These are phyloP conservation scores for Desmodus rotundus DNA, from an alignment of 2,113 vertebrate genomes.

Conservation along the genomic window DNA sequence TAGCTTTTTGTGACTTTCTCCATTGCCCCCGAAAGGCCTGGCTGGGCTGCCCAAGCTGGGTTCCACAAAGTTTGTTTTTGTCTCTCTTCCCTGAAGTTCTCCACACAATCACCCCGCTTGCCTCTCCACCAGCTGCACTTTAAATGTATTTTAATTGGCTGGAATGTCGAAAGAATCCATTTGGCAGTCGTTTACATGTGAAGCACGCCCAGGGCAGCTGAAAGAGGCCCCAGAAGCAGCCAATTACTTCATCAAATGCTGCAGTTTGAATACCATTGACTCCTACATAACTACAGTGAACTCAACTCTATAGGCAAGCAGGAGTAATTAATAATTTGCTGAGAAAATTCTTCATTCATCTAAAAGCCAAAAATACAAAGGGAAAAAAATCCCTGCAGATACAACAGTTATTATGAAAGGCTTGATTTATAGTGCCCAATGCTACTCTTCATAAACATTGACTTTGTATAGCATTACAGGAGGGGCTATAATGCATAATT, in stretches of 20 bases:
- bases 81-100: conserved; percentile 75
- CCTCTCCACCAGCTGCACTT: conserved; percentile 83
- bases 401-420: conserved; percentile 52
- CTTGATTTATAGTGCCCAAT: conserved; percentile 38
- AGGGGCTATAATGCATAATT: conserved; percentile 59
- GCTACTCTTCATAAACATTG: conserved; percentile 67
- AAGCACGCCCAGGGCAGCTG: conserved; percentile 89
- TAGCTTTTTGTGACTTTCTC: conserved; percentile 61
- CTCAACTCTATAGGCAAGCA: conserved; percentile 67
- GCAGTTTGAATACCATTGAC: conserved; percentile 76
- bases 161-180: conserved; percentile 87
- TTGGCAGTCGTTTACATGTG: conserved; percentile 89
- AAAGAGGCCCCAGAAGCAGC: conserved; percentile 82
- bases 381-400: background rate
- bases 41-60: background rate
- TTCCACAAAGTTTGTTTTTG: conserved; percentile 73
- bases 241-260: conserved; percentile 86
- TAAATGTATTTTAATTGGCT: conserved; percentile 87
- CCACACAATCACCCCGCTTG: conserved; percentile 68
- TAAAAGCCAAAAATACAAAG: conserved; percentile 54
- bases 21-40: conserved; percentile 51
- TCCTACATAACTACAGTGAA: conserved; percentile 78
- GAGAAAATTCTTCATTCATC: conserved; percentile 72
- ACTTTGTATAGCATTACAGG: conserved; percentile 70
- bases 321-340: conserved; percentile 79